Base-by-base conservation (phyloP, 2,113 vertebrate species). In the Triplophysa dalaica region DNA sequence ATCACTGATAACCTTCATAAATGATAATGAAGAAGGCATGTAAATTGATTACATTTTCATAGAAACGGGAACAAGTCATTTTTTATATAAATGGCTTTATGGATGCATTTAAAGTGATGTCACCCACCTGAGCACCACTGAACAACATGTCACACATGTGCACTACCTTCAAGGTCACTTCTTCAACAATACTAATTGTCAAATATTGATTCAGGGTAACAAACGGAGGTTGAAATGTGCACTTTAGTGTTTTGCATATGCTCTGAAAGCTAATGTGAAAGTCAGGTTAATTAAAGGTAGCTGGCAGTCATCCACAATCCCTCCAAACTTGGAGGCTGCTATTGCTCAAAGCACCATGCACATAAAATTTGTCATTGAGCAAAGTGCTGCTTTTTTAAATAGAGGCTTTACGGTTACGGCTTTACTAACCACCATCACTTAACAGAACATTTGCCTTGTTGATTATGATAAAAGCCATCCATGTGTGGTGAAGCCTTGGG, bases 401-500 rank as follows among this genome's bases (percentile, higher is more conserved):
- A 60, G 58, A 48, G 14, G 14, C 24, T 63, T 60, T 50, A 43
- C 58, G 45, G 72, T 48, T 63, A 61, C 58, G 45, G 72, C 26
- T 63, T 22, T 17, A 62, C 58, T 63, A 75, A 63, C 72, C 56
- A 61, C 54, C 70, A 45, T 75, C 72, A 50, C 56, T 52, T 76
- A 64, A 38, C 17, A 54, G 74, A 76, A 64, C 22, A 77, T 77
- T 54, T 65, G 75, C 16, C 45, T 12, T 65, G n/a, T 45, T 48
- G 43, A 62, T 75, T 61, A 75, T 26, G 33, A 21, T 65, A 58
- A 80, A 65, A 22, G 41, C 41, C 45, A 72, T 72, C n/a, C 50
- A 26, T 74, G 24, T 63, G 43, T 65, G 21, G 48, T 64, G 52
- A 22, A 17, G 60, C 43, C 78, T 26, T 41, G 11, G 60, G 62